Evolutionary conservation across 2,113 vertebrate genomes (phyloP).

Genomic region (Talpa occidentalis): DNA sequence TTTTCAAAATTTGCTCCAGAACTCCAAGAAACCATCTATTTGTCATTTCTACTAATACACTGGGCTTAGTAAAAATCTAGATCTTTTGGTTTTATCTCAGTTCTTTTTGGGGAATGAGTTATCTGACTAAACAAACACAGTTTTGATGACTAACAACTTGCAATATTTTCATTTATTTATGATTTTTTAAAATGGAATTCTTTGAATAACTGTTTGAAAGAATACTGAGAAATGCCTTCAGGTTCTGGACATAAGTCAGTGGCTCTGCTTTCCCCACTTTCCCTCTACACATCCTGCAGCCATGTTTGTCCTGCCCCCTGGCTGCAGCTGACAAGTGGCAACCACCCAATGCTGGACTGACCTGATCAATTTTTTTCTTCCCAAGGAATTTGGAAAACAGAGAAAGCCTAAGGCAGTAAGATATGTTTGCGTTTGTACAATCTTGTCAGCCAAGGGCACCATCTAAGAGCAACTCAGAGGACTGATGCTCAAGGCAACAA

Average conservation of each 20-base stretch:
- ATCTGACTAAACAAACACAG: background rate
- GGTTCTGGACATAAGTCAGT: background rate
- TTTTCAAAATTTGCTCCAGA: background rate
- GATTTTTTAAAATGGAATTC: background rate
- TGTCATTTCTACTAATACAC: background rate
- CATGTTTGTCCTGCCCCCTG: background rate
- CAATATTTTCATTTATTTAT: constrained; percentile 9
- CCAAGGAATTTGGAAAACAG: constrained; percentile 9
- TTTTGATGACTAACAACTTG: background rate
- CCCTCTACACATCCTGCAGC: background rate
- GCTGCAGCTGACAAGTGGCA: background rate
- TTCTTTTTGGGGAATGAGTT: background rate
- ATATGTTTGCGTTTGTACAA: background rate
- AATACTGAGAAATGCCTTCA: background rate
- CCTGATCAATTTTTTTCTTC: background rate
- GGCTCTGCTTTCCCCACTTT: background rate
- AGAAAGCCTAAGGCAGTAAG: background rate
- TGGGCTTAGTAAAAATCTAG: background rate
- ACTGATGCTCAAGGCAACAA: background rate
- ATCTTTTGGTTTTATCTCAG: background rate
- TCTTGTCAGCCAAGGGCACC: background rate
- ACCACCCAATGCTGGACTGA: background rate
- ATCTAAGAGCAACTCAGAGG: background rate
- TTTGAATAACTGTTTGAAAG: background rate
- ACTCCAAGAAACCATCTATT: background rate